phyloP scores from a whole-genome alignment of 2,888 invertebrate species.

The Anaspis maculata region DNA sequence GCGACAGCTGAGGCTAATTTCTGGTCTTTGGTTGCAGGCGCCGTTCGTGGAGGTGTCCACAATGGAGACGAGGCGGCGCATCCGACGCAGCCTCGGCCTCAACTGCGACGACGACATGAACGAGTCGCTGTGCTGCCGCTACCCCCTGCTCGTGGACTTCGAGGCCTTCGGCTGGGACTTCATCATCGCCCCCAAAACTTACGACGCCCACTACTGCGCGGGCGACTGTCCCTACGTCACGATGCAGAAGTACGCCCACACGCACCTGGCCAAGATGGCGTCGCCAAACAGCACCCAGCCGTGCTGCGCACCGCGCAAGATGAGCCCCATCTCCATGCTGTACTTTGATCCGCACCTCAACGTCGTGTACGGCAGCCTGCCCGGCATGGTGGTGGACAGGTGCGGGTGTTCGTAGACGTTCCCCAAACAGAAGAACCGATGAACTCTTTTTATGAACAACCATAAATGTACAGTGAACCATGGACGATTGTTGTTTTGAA shows the following conservation, averaged over 20 bases:
- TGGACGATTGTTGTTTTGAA: constrained; percentile 4
- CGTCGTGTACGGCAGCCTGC: constrained; percentile 79
- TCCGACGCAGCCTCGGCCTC: constrained; percentile 69
- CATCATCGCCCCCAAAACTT: constrained; percentile 91
- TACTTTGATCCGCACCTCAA: constrained; percentile 85
- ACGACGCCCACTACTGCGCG: constrained; percentile 92
- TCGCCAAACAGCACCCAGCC: constrained; percentile 71
- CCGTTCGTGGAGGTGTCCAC: constrained; percentile 54
- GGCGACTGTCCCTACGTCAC: constrained; percentile 90
- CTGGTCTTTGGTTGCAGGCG: too few relatives aligned
- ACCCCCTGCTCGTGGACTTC: constrained; percentile 89
- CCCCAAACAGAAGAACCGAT: background rate
- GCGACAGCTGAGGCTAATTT: too few relatives aligned
- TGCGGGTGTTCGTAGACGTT: constrained; percentile 80
- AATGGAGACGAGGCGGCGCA: constrained; percentile 52
- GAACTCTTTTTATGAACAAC: too few relatives aligned
- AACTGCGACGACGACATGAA: constrained; percentile 70
- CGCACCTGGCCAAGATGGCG: constrained; percentile 78
- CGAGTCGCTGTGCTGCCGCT: constrained; percentile 86
- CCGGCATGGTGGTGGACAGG: constrained; percentile 90
- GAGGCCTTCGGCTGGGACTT: constrained; percentile 96
- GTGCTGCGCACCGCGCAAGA: constrained; percentile 86
- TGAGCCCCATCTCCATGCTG: constrained; percentile 83
- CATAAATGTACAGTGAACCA: constrained; percentile 1
- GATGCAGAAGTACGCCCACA: constrained; percentile 78